Base-by-base conservation (phyloP, 1,140 invertebrate species). In the Bombus soroeensis region DNA sequence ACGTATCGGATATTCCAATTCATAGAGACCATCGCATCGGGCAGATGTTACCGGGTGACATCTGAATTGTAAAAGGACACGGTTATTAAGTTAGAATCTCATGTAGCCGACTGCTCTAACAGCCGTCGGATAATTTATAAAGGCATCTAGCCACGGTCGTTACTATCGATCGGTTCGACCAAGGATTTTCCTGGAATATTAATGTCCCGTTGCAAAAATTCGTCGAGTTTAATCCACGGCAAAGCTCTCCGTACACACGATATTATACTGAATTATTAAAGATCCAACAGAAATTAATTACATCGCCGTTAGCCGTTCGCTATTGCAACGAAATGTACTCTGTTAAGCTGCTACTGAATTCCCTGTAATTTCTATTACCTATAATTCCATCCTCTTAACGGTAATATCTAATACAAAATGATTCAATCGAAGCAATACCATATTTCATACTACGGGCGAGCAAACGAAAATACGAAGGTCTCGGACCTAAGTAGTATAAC, bases 51-150 rank as follows among this genome's bases (percentile, higher is more conserved):
- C 92, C 86, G 8, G 3, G 43, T 66, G 75, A 88, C 82, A 91
- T 94, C 93, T 94, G 93, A 92, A 94, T 93, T 93, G 90, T 92
- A 94, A 94, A 80, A 93, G 90, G 76, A 87, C 83, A 41, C 87
- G 75, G 90, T 94, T 94, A 93, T 92, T 94, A 94, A 93, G 89
- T 85, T 47, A 68, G 79, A 83, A 75, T 88, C 41, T 75, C 41
- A 53, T 66, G 57, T 59, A 37, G 41, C 18, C 28, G 28, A n/a
- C 5, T 28, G 37, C 28, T 10, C 28, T 6, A 22, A 28, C 71
- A 32, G 25, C 28, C 22, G 22, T 34, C 25, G 34, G 15, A 43
- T 74, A 88, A 88, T 81, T 78, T 62, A 39, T 62, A 15, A 83
- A 37, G 1, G 28, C 10, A 5, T 18, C 32, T 25, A 8, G 9